phyloP scores from a whole-genome alignment of 1,140 invertebrate genomes.

The Aphis gossypii region DNA sequence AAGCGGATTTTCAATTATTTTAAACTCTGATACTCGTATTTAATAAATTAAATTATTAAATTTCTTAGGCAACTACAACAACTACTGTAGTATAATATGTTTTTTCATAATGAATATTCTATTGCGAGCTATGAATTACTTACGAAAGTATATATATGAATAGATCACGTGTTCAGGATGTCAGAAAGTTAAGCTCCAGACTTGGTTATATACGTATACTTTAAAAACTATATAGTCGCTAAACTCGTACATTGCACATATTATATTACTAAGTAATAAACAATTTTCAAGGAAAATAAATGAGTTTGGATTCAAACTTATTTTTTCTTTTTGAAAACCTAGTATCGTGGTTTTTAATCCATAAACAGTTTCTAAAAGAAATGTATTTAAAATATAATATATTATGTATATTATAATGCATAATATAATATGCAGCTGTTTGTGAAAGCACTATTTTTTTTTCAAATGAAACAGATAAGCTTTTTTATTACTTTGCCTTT shows the following conservation, averaged over 20 bases:
- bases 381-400: too few species aligned
- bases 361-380: background rate
- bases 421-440: too few species aligned
- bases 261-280: background rate
- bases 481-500: background rate
- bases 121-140: background rate
- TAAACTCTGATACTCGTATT: background rate
- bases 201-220: background rate
- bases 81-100: background rate
- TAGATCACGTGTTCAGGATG: background rate
- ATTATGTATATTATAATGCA: too few species aligned
- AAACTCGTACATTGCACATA: background rate
- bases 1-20: background rate
- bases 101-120: background rate
- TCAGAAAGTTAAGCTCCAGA: background rate
- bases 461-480: too few species aligned
- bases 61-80: background rate
- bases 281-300: background rate
- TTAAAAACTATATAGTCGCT: background rate
- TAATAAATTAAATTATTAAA: background rate
- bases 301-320: background rate
- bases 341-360: background rate
- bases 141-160: background rate
- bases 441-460: too few species aligned
- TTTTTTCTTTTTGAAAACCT: background rate